Base-by-base conservation (phyloP, 2,113 vertebrate species). In the cat (Felis catus) region DNA sequence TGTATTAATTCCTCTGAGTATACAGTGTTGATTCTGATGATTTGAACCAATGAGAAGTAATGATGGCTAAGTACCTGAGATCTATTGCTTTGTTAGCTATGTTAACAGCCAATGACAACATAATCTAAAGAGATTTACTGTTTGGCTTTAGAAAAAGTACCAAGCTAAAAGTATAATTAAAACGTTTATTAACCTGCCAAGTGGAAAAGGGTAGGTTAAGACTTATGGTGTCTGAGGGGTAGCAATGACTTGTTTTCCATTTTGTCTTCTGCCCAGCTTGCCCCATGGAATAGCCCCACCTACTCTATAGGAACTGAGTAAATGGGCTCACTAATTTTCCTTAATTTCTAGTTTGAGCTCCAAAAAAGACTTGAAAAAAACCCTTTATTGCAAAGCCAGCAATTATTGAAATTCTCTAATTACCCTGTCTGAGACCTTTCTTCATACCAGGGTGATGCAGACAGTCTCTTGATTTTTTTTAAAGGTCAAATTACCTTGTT, bases 351-450 rank as follows among this genome's bases (percentile, higher is more conserved):
- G 73, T 86, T 93, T 89, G 33, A 97, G 48, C 70, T 89, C 76
- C 65, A 95, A 95, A 97, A 76, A 95, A 65, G 68, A 88, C 55
- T 91, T 95, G 33, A 71, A 91, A 87, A 97, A 98, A 79, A 45
- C 84, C 53, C 82, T 97, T 95, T 97, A 86, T 96, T 96, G 76
- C 74, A 94, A 97, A 95, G 82, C 45, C 65, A 93, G 74, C 87
- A 94, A 98, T 98, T 98, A 97, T n/a, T 94, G 73, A 97, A 97
- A 97, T 98, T 97, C 39, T 93, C 91, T 98, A 95, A 98, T 97
- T 96, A 97, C 89, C 58, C 36, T 53, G 45, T 96, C 90, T 94
- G 33, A 97, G 94, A 92, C 33, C 96, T 97, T 97, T 97, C 96
- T 94, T 97, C 79, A 90, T 80, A 92, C 76, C 29, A n/a, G 51